These are phyloP conservation scores for Gallinago nigripennis DNA, from an alignment of 2,797 vertebrate genomes.

Conservation along the genomic window DNA sequence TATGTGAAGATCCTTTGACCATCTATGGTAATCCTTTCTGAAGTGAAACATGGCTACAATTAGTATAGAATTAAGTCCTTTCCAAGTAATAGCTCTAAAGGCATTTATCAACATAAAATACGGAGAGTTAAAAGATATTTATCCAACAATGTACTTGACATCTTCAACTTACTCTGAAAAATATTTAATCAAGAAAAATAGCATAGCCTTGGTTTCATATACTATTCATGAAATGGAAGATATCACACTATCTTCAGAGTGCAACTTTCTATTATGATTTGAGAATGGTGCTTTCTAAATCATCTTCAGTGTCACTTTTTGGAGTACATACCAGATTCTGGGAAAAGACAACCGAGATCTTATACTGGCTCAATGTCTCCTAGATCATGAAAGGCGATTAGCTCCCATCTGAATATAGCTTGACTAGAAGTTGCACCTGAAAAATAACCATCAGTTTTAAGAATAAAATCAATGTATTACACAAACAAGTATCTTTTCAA, in stretches of 20 bases:
- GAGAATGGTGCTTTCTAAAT: background rate
- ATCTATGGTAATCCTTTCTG: background rate
- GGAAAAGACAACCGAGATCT: background rate
- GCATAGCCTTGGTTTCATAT: background rate
- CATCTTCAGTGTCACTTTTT: background rate
- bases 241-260: background rate
- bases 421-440: background rate
- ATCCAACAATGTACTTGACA: background rate
- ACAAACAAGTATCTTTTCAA: background rate
- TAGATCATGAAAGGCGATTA: background rate
- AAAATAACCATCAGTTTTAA: background rate
- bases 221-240: background rate
- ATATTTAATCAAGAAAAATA: background rate
- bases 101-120: constrained; percentile 21
- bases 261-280: background rate
- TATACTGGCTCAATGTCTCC: background rate
- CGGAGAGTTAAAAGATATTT: background rate
- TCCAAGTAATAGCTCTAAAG: background rate
- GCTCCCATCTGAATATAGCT: background rate
- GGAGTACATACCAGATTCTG: background rate
- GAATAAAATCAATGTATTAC: background rate
- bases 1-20: background rate
- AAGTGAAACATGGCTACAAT: background rate
- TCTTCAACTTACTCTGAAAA: constrained; percentile 6
- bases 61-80: background rate